A percentile compares a stretch with the other conserved stretches of the same genome.
Conservation (phyloP, 2,113 vertebrate species). For the Oncorhynchus kisutch region DNA sequence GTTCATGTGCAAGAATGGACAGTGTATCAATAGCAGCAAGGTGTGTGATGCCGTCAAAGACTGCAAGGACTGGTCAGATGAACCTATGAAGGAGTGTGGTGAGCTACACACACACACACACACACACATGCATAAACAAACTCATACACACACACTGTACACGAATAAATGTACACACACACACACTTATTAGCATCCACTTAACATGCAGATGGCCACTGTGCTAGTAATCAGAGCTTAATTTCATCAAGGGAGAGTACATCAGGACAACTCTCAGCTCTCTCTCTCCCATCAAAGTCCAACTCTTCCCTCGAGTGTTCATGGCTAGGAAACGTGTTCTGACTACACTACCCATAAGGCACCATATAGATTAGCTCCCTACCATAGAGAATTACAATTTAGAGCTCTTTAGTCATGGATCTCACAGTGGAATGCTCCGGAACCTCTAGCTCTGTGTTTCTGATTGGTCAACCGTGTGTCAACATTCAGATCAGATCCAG, state of each 20-base stretch:
- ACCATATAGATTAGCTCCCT: constrained; percentile 34
- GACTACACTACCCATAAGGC: constrained; percentile 46
- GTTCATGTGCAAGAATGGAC: constrained; percentile 94
- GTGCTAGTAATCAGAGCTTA: constrained; percentile 34
- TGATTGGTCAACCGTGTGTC: background rate
- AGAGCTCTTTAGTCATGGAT: constrained; percentile 35
- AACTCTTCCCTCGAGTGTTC: constrained; percentile 42
- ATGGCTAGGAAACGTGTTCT: constrained; percentile 42
- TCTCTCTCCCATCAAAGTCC: constrained; percentile 63
- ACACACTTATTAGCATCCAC: background rate
- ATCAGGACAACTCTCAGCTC: constrained; percentile 46
- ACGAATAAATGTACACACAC: background rate
- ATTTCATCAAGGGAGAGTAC: constrained; percentile 53
- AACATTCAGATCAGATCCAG: background rate
- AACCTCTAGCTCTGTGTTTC: background rate
- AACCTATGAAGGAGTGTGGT: constrained; percentile 82
- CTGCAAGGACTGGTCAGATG: constrained; percentile 97
- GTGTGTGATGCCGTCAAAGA: constrained; percentile 92
- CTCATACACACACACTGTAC: constrained; percentile 1
- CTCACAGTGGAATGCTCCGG: constrained; percentile 24
- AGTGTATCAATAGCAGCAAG: constrained; percentile 92
- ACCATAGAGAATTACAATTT: constrained; percentile 50
- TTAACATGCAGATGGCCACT: constrained; percentile 41
- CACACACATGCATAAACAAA: constrained; percentile 4
- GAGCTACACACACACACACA: background rate